Base-by-base conservation (phyloP, 2,113 vertebrate species). In the Amphiprion ocellaris region DNA sequence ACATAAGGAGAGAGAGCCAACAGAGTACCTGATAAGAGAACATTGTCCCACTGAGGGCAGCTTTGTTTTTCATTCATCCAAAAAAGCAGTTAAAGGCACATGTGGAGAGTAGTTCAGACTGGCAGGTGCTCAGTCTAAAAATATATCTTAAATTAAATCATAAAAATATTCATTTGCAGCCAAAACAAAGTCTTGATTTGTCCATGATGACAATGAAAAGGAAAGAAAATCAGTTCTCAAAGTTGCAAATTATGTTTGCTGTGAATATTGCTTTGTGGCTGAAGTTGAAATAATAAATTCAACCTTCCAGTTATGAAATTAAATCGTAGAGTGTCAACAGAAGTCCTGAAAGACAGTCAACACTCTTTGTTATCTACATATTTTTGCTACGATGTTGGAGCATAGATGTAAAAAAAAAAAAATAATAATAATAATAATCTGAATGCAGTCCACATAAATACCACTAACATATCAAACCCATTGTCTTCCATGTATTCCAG, bases 1-100 rank as follows among this genome's bases (percentile, higher is more conserved):
- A 61, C 47, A 75, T 56, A 28, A 72, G 4, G 63, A 79, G 52
- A 69, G 44, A 26, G 21, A 79, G 79, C 66, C 74, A 83, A 72
- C 61, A 65, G 53, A 65, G 62, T 24, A 73, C 39, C 67, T 54
- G 76, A 87, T 81, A 70, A 87, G 73, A 79, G 44, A 76, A 75
- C 24, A 23, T 53, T 9, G 56, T 61, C 83, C 74, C 72, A 24
- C 17, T 0, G 24, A 73, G 30, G 52, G 46, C 46, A 28, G 24
- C 44, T 80, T 77, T 54, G 55, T 65, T 79, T 87, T 65, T 58
- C 54, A 72, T 74, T 67, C 49, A 73, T 73, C 49, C 63, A 33
- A 21, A 69, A 41, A 79, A 72, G 28, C 17, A 62, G 28, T 73
- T 75, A 77, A 91, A 90, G 87, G 90, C 89, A 92, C 90, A 67